Percentiles rank a stretch among this genome's conserved stretches.
Conservation (phyloP, 2,888 invertebrate genomes). For the Eledona agricola region DNA sequence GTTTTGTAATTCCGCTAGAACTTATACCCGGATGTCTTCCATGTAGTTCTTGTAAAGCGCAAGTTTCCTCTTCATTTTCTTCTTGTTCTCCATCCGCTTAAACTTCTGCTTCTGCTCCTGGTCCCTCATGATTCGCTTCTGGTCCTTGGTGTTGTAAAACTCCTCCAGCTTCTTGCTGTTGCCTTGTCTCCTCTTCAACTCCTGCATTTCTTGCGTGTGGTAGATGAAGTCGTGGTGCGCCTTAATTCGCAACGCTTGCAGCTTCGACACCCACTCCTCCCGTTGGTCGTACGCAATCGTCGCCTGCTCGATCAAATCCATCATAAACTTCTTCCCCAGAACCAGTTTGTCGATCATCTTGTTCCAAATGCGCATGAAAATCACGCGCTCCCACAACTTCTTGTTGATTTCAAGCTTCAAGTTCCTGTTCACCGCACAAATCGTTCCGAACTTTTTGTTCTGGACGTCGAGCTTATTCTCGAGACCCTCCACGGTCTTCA, state of each 20-base stretch:
- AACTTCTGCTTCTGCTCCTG: conserved; percentile 77
- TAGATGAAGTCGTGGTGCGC: conserved; percentile 75
- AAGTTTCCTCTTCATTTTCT: conserved; percentile 70
- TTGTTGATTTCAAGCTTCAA: conserved; percentile 82
- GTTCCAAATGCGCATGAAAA: conserved; percentile 85
- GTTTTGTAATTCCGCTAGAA: neutral
- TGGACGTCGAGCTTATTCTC: conserved; percentile 81
- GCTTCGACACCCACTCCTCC: conserved; percentile 81
- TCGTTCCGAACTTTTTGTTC: conserved; percentile 75
- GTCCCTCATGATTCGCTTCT: conserved; percentile 77
- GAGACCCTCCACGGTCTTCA: conserved; percentile 69
- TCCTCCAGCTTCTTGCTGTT: conserved; percentile 86
- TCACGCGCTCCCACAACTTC: conserved; percentile 77
- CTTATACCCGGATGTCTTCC: conserved; percentile 43
- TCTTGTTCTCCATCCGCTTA: conserved; percentile 72
- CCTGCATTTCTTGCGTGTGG: conserved; percentile 82
- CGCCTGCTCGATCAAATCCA: conserved; percentile 88
- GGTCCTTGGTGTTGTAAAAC: conserved; percentile 86
- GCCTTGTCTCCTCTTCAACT: conserved; percentile 83
- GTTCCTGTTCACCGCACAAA: conserved; percentile 75
- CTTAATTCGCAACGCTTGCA: conserved; percentile 80
- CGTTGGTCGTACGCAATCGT: conserved; percentile 91
- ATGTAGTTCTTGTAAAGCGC: conserved; percentile 45
- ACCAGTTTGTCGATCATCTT: conserved; percentile 78
- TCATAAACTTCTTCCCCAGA: conserved; percentile 82